These are phyloP conservation scores for Synodontis membranacea DNA, from an alignment of 2,113 vertebrate genomes.

Conservation along the genomic window DNA sequence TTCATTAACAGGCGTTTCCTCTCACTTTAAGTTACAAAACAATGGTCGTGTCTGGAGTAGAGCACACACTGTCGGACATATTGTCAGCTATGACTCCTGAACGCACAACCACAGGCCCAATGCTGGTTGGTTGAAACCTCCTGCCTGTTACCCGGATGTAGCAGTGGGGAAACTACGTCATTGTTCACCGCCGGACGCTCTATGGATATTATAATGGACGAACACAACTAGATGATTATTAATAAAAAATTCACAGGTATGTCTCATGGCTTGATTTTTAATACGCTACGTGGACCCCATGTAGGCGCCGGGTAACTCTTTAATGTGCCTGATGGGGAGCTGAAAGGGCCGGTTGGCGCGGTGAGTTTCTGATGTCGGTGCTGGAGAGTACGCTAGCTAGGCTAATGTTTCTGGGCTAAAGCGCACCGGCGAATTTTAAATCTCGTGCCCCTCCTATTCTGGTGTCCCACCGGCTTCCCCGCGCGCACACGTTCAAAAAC, in stretches of 20 bases:
- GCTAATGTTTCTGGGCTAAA: constrained; percentile 49
- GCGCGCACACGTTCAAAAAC: neutral
- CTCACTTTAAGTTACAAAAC: neutral
- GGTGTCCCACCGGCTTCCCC: neutral
- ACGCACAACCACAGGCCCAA: constrained; percentile 1
- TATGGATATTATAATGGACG: constrained; percentile 79
- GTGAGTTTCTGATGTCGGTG: constrained; percentile 63
- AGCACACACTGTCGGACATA: neutral
- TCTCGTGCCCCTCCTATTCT: constrained; percentile 71
- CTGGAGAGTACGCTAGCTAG: constrained; percentile 3
- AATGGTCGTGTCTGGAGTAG: neutral
- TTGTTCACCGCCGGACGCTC: constrained; percentile 83
- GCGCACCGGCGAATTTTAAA: constrained; percentile 65
- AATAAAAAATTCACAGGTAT: constrained; percentile 72
- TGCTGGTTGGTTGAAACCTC: constrained; percentile 53
- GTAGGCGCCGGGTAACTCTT: neutral
- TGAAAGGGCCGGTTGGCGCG: constrained; percentile 66
- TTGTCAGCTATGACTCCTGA: neutral
- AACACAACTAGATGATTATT: constrained; percentile 66
- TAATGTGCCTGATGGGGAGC: constrained; percentile 47
- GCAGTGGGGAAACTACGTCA: constrained; percentile 80
- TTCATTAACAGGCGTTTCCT: neutral
- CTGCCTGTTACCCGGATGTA: constrained; percentile 76
- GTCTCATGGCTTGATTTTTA: constrained; percentile 41
- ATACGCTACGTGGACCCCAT: neutral